These are phyloP conservation scores for Daphoenositta chrysoptera DNA, from an alignment of 2,113 vertebrate species.

Conservation along the genomic window DNA sequence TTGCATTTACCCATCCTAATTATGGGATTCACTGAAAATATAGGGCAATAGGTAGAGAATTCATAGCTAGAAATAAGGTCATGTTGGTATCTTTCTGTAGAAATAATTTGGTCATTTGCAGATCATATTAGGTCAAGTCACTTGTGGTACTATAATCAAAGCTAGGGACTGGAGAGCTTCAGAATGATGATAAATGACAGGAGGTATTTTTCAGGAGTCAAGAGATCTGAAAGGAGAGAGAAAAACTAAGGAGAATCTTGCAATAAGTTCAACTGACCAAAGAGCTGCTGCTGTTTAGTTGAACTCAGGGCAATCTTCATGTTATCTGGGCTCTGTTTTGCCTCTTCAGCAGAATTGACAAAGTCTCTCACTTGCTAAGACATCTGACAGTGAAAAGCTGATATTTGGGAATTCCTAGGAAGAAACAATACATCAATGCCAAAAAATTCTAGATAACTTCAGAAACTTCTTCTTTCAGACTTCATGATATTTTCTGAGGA, in stretches of 20 bases:
- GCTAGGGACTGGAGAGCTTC: neutral
- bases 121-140: constrained; percentile 1
- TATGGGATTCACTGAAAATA: neutral
- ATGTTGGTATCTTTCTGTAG: neutral
- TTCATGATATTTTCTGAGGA: neutral
- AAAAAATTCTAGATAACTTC: neutral
- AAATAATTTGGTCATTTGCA: constrained; percentile 36
- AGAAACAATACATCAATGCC: neutral
- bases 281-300: neutral
- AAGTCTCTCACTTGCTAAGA: neutral
- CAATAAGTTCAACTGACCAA: neutral
- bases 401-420: neutral
- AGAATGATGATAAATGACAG: neutral
- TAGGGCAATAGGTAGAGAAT: neutral
- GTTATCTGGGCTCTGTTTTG: neutral
- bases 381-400: neutral
- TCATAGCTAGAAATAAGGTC: neutral
- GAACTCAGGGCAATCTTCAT: neutral
- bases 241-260: neutral
- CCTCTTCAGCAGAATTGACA: neutral
- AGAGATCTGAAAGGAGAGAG: neutral
- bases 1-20: neutral
- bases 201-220: neutral
- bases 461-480: neutral
- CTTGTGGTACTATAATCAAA: neutral